phyloP scores from a whole-genome alignment of 2,797 vertebrate genomes.

The Hoplostethus mediterraneus region DNA sequence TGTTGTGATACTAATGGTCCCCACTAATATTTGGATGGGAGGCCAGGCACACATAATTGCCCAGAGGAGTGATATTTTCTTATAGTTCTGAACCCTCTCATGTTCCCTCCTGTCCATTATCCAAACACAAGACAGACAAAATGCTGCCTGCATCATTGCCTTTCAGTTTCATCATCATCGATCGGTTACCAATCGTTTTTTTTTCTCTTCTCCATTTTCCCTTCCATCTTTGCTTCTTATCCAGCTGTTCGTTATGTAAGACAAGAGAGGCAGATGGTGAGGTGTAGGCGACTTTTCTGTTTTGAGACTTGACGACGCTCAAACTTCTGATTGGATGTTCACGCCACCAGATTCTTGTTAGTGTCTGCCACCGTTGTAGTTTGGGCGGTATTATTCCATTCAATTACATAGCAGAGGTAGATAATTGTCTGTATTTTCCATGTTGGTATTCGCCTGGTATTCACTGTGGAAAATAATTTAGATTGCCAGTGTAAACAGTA shows the following conservation, averaged over 20 bases:
- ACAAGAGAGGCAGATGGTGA: neutral
- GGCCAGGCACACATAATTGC: too few relatives aligned
- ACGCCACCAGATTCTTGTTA: neutral
- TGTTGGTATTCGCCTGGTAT: neutral
- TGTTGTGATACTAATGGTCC: too few relatives aligned
- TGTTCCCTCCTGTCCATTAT: too few relatives aligned
- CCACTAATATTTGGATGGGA: too few relatives aligned
- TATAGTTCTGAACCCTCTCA: too few relatives aligned
- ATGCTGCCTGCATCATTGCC: too few relatives aligned
- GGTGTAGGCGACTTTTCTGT: neutral
- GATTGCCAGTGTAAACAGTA: conserved; percentile 2
- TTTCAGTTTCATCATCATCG: too few relatives aligned
- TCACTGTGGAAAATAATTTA: neutral
- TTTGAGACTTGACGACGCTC: neutral
- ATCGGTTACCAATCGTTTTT: too few relatives aligned
- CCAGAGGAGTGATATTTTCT: too few relatives aligned
- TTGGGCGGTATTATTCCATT: neutral
- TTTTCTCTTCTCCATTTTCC: neutral
- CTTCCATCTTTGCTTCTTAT: neutral
- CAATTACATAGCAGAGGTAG: conserved; percentile 6
- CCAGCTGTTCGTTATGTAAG: too few relatives aligned
- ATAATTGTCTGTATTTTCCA: conserved; percentile 4
- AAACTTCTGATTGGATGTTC: neutral
- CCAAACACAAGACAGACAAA: too few relatives aligned
- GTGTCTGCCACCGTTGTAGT: neutral